Base-by-base conservation (phyloP, 2,113 vertebrate genomes). In the Apaloderma vittatum region DNA sequence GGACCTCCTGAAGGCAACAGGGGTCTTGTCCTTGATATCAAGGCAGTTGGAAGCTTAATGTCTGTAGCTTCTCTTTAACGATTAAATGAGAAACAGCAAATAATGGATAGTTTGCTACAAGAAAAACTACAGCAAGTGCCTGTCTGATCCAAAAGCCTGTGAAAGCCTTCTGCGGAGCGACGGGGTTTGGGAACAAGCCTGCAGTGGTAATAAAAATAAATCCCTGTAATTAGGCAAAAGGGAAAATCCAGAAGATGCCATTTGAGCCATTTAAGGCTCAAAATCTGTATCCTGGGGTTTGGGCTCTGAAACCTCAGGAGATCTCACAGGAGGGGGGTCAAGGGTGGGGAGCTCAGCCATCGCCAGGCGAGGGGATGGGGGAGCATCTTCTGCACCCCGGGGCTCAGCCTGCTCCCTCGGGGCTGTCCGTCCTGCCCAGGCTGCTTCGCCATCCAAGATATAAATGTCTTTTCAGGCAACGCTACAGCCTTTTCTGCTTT, bases 261-360 rank as follows among this genome's bases (percentile, higher is more conserved):
- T 18, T 9, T 65, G 71, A 86, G 74, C 27, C 48, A 5, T 30
- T 72, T 17, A 27, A 22, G 77, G 77, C 43, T 88, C 73, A 45
- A 59, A 59, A 79, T 36, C 46, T 12, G 2, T 6, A 30, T 15
- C 14, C 57, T 48, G 34, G 13, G 36, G 27, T 52, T 62, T 29
- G 77, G 68, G 32, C 13, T 78, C 59, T n/a, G 70, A 48, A 84
- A 61, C 48, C 74, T 72, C 62, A 32, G 79, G 45, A n/a, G 13
- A 37, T 15, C 32, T 48, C 3, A 4, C 0, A 0, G 63, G 55
- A 74, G 43, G 30, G 27, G 48, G 62, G 30, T n/a, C 8, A 0
- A 8, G 52, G 54, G 27, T 27, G 40, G 27, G 20, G 24, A 49
- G 43, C 19, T 52, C 57, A 37, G 43, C 13, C 7, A 2, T 55